A percentile compares a stretch with the other conserved stretches of the same genome.
Conservation (phyloP, 1,140 invertebrate species). For the Drosophila carrolli region DNA sequence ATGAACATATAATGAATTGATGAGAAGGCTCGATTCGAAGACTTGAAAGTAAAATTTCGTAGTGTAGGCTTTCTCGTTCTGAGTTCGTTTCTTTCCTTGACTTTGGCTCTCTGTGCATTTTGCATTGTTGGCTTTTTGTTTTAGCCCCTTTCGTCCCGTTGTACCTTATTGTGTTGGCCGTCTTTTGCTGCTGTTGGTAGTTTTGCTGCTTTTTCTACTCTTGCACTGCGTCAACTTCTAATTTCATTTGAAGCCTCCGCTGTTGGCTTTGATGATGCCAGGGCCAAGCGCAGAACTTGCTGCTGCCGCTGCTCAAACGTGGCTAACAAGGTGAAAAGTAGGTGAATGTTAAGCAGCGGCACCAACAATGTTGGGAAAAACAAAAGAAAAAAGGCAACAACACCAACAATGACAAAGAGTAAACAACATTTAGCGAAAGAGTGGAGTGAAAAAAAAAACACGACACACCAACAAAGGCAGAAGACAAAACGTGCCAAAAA, state of each 20-base stretch:
- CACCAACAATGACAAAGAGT: slow-evolving; percentile 76
- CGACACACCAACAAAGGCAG: slow-evolving; percentile 18
- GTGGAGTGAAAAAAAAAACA: slow-evolving; percentile 30
- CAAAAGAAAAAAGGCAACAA: slow-evolving; percentile 73
- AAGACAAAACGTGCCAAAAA: slow-evolving; percentile 50
- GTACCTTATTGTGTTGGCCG: slow-evolving; percentile 53
- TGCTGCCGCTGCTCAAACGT: slow-evolving; percentile 38
- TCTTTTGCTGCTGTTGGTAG: slow-evolving; percentile 22
- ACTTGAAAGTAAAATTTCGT: neutral
- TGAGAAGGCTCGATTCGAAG: too few species aligned
- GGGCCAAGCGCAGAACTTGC: slow-evolving; percentile 65
- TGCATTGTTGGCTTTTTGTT: slow-evolving; percentile 61
- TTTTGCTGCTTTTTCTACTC: slow-evolving; percentile 28
- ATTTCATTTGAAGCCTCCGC: slow-evolving; percentile 74
- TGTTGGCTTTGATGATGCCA: slow-evolving; percentile 73
- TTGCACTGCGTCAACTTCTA: slow-evolving; percentile 78
- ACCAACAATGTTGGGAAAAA: slow-evolving; percentile 64
- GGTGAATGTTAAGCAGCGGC: slow-evolving; percentile 76
- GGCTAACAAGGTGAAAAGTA: slow-evolving; percentile 80
- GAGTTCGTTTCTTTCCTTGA: slow-evolving; percentile 28
- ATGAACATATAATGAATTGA: too few species aligned
- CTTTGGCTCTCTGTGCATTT: slow-evolving; percentile 46
- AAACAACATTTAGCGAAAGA: slow-evolving; percentile 77
- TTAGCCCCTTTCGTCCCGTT: slow-evolving; percentile 30
- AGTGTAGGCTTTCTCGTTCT: slow-evolving; percentile 16